Base-by-base conservation (phyloP, 2,888 invertebrate species). In the Calameuta idolon region DNA sequence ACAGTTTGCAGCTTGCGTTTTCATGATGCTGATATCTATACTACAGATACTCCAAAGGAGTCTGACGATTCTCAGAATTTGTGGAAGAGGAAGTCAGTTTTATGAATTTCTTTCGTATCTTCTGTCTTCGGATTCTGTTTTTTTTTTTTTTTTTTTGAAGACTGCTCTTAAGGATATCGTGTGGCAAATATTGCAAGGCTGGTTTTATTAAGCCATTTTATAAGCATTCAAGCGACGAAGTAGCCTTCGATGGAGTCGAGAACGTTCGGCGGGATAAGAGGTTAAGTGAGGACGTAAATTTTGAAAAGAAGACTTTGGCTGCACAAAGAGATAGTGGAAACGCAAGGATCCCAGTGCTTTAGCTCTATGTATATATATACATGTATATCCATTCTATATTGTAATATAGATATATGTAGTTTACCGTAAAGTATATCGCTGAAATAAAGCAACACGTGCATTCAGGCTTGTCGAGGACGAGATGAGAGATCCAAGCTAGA, bases 231-330 rank as follows among this genome's bases (percentile, higher is more conserved):
- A 55, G 55, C 55, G 23, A 55, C 55, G 55, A 55, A 55, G 55
- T 55, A 55, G 55, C 23, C 23, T 55, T 55, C 23, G 40, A 40
- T 40, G 15, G 55, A 55, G 23, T 55, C 55, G 23, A 23, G 55
- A 55, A 55, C 55, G 55, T 55, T 55, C 23, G 55, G 55, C 23
- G 55, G 55, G 55, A 55, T 55, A 55, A 55, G 55, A 55, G 55
- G 23, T 55, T 55, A 55, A 55, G 55, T 77, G 76, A 77, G 74
- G 74, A 83, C 81, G 84, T 85, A 85, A 85, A 86, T 55, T 55
- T 55, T 55, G 55, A 55, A 55, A 55, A 55, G 55, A 23, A 23
- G 55, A 55, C 23, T 55, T 55, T 9, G 55, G 55, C 5, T 55
- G 55, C 55, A 55, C 55, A 55, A 23, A 55, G 23, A 55, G 55